Evolutionary conservation across 2,113 vertebrate genomes (phyloP).

Genomic region (Sitta europaea): DNA sequence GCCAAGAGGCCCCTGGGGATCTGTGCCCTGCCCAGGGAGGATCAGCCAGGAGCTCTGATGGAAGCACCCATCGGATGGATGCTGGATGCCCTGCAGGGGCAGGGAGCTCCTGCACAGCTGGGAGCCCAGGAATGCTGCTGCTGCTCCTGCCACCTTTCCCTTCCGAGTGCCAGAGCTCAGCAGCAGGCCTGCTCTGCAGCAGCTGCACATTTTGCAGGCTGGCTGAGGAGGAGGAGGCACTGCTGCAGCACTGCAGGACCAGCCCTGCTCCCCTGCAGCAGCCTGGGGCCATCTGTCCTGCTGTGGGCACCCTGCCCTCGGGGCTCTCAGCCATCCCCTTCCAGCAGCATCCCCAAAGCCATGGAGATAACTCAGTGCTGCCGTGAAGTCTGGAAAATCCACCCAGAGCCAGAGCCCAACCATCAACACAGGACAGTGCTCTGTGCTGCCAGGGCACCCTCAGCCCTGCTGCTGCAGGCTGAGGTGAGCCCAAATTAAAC

Average conservation of each 20-base stretch:
- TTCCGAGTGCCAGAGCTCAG: not conserved
- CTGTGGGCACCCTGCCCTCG: not conserved
- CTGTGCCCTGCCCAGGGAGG: too few species aligned
- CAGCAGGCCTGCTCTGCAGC: not conserved
- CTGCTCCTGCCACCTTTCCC: not conserved
- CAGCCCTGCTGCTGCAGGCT: not conserved
- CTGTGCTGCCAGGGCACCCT: not conserved
- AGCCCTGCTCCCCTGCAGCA: not conserved
- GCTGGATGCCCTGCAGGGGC: too few species aligned
- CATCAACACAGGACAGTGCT: fast-evolving
- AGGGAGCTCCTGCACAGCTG: fast-evolving
- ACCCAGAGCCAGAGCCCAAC: not conserved
- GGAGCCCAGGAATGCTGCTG: fast-evolving
- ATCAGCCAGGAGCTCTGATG: too few species aligned
- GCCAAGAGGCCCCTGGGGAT: not conserved
- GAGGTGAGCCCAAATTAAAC: not conserved
- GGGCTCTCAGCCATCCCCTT: not conserved
- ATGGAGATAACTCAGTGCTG: fast-evolving
- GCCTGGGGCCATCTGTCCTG: fast-evolving
- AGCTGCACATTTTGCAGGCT: fast-evolving
- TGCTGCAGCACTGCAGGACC: not conserved
- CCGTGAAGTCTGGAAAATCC: not conserved
- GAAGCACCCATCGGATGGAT: too few species aligned
- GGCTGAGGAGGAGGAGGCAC: not conserved
- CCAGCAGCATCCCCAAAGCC: not conserved